Base-by-base conservation (phyloP, 2,888 invertebrate genomes). In the Pachycephus smyrnensis region DNA sequence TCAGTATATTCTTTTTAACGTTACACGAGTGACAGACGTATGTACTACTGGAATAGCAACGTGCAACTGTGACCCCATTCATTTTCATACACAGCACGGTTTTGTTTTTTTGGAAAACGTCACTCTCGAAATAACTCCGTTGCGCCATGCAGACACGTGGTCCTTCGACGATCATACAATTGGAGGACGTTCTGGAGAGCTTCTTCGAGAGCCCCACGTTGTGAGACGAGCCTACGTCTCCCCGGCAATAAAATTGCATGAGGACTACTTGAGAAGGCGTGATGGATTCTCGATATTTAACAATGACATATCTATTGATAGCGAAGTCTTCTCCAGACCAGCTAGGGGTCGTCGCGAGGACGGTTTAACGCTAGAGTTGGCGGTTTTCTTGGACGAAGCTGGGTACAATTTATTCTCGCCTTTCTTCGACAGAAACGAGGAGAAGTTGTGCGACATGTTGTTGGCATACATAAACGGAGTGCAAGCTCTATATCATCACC, bases 401-500 rank as follows among this genome's bases (percentile, higher is more conserved):
- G 96, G 94, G 0, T 96, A 96, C 87, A 94, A 93, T 86, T 93
- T 94, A 40, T 96, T 96, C 89, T 92, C 94, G 23, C 95, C 96
- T 0, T 95, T 94, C 88, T 93, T 95, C 81, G 93, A 94, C 82
- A 92, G 94, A 83, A 94, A 95, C 86, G 95, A 95, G 81, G 92
- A 92, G 15, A 94, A 94, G 86, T 90, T 96, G 73, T 92, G 94
- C 68, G 95, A 96, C 87, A 95, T 96, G 95, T 91, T 96, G n/a
- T 89, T 96, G 78, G 96, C 96, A 15, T 96, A 96, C 86, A 93
- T 96, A 84, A 96, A 96, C 89, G 96, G 95, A 84, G 95, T 96
- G 1, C 96, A 96, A 92, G 96, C 96, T 0, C 87, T 96, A n/a
- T 96, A 95, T 88, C 95, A 96, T 89, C 96, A 96, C 89, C 94